Conservation (phyloP, 2,888 invertebrate species). For the Xestia rhomboidea region DNA sequence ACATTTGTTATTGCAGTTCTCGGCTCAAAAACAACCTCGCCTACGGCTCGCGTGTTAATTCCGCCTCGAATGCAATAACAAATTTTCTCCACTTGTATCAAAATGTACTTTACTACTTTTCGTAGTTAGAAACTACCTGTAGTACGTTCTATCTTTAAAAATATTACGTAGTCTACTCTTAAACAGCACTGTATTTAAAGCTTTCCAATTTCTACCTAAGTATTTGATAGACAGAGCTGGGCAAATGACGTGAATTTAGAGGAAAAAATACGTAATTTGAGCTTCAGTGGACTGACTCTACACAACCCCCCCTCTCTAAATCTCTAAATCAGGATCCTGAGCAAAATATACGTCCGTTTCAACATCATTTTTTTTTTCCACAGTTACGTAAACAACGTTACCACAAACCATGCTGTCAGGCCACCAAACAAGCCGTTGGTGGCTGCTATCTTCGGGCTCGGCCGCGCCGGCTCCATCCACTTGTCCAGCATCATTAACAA, state of each 20-base stretch:
- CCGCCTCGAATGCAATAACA: no score
- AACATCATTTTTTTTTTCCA: conserved; percentile 4
- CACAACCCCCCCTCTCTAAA: not conserved
- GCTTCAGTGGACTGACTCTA: not conserved
- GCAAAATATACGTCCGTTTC: not conserved
- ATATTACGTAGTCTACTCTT: not conserved
- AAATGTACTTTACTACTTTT: no score
- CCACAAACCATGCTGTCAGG: conserved; percentile 71
- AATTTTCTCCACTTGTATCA: no score
- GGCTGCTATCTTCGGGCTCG: conserved; percentile 90
- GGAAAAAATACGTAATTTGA: not conserved
- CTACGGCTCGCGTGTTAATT: no score
- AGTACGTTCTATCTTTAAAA: not conserved
- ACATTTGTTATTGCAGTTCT: no score
- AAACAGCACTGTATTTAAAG: not conserved
- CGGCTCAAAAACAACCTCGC: no score
- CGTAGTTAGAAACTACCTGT: not conserved
- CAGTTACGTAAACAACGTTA: conserved; percentile 85
- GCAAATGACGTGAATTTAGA: not conserved
- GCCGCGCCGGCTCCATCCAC: conserved; percentile 92
- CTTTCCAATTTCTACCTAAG: not conserved
- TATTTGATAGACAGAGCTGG: not conserved
- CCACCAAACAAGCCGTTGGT: conserved; percentile 76
- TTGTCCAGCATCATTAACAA: conserved; percentile 86
- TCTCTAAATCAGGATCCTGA: not conserved